Evolutionary conservation across 2,113 vertebrate genomes (phyloP).

Genomic region (Vulpes vulpes): DNA sequence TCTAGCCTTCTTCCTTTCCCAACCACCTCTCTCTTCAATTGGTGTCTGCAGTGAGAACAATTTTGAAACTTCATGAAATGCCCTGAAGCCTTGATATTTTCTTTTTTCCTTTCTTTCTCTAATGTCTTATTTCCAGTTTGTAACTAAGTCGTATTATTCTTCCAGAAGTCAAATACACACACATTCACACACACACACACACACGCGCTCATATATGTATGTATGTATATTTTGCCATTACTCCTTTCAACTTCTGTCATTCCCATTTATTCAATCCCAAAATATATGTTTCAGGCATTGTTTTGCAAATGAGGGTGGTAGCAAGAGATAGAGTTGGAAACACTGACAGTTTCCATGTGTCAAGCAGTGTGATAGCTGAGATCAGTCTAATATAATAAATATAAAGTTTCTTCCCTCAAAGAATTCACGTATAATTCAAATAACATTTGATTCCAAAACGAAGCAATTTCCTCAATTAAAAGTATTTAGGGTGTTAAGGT

Average conservation of each 20-base stretch:
- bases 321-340: neutral
- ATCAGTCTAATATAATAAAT: conserved; percentile 9
- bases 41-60: neutral
- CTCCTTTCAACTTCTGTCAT: neutral
- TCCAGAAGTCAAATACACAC: neutral
- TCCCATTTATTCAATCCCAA: neutral
- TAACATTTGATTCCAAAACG: neutral
- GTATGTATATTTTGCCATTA: neutral
- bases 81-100: neutral
- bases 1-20: neutral
- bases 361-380: neutral
- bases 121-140: neutral
- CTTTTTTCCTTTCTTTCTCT: neutral
- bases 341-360: neutral
- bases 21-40: neutral
- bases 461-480: conserved; percentile 3
- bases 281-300: neutral
- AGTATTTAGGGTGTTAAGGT: neutral
- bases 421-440: conserved; percentile 4
- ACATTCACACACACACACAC: neutral
- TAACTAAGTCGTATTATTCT: neutral
- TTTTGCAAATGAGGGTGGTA: neutral
- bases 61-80: neutral
- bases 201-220: neutral
- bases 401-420: neutral